These are phyloP conservation scores for Romanogobio albipinnatus DNA, from an alignment of 2,113 vertebrate genomes.

Conservation along the genomic window DNA sequence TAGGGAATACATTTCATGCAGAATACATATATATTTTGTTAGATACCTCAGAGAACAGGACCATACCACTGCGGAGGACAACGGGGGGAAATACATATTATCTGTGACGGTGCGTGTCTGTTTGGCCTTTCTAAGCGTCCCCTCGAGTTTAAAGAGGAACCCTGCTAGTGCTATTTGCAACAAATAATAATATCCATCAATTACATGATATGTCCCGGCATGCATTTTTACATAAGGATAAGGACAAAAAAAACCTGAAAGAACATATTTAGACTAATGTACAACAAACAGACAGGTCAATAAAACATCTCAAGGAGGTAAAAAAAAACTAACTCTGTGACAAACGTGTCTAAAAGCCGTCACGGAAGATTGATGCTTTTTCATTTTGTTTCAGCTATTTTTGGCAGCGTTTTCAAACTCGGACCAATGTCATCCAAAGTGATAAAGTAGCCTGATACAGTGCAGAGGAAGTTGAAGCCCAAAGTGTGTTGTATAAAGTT, in stretches of 20 bases:
- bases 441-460: slow-evolving; percentile 24
- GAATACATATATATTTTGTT: slow-evolving; percentile 51
- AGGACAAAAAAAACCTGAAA: not conserved
- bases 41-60: slow-evolving; percentile 36
- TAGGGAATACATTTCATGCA: slow-evolving; percentile 49
- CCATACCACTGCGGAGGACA: slow-evolving; percentile 7
- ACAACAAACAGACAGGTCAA: not conserved
- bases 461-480: slow-evolving; percentile 41
- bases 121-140: not conserved
- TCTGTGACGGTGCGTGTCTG: slow-evolving; percentile 31
- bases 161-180: not conserved
- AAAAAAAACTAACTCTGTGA: not conserved
- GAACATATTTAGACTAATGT: not conserved
- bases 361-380: slow-evolving; percentile 51
- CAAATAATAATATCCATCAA: not conserved
- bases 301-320: slow-evolving; percentile 3
- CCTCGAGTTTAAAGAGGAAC: not conserved
- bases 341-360: slow-evolving; percentile 19
- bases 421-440: slow-evolving; percentile 47
- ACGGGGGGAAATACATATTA: slow-evolving; percentile 13
- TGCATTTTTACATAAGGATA: not conserved
- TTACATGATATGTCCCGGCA: not conserved
- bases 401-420: slow-evolving; percentile 40
- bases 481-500: slow-evolving; percentile 51
- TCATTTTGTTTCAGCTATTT: slow-evolving; percentile 53